Base-by-base conservation (phyloP, 2,797 vertebrate genomes). In the Carapus acus region DNA sequence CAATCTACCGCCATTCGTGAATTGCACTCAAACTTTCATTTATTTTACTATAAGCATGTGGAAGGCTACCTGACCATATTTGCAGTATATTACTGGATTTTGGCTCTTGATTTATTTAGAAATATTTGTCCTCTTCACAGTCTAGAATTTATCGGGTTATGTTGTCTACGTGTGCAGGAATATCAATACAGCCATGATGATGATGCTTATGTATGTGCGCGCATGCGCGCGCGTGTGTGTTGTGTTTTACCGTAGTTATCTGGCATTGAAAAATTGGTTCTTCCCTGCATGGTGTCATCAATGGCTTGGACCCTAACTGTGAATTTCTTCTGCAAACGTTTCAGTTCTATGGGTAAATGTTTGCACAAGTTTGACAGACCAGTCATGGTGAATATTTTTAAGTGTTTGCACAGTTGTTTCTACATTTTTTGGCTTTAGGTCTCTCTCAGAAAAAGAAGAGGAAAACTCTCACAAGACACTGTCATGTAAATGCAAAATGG, bases 241-340 rank as follows among this genome's bases (percentile, higher is more conserved):
- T 36, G 39, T 37, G 38, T 44, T 16, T 46, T 34, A 29, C 62
- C 62, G 55, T 72, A 82, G 72, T 83, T 81, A 80, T 82, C 80
- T 68, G 64, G 73, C 59, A 47, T 76, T 82, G 82, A 86, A 76
- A 84, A 86, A 87, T 84, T 85, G 74, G 83, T 81, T 73, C 56
- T 69, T 74, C 58, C 74, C 62, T 76, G 63, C 58, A 39, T 56
- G 70, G 64, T 82, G 67, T 78, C 80, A 67, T 75, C 69, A 64
- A 71, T 52, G 61, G 71, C 63, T 71, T 83, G 58, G 45, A 74
- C 65, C 76, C 71, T 74, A 63, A 70, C 61, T 78, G 82, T 51
- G 80, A 89, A 88, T 88, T 88, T 84, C 74, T 84, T 84, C 64
- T 83, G 81, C 72, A 87, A 89, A 87, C 65, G 86, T 54, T 54